A percentile compares a stretch with the other conserved stretches of the same genome.
phyloP scores from a whole-genome alignment of 2,113 vertebrate species.

The Dicaeum eximium region DNA sequence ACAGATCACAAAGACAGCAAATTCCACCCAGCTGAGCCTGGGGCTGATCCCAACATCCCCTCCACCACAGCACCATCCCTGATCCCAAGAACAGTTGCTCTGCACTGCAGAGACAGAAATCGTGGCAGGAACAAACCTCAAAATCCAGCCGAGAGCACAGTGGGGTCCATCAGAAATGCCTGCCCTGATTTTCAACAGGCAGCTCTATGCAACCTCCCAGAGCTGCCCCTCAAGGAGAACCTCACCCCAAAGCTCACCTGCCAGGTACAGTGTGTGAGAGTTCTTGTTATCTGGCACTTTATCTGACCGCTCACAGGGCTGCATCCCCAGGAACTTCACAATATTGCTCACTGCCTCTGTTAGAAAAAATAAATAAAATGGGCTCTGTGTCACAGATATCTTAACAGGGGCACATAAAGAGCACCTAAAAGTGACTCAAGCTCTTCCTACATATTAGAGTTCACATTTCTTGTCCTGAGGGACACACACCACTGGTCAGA shows the following conservation, averaged over 20 bases:
- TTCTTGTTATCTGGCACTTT: conserved; percentile 83
- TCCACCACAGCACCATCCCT: background rate
- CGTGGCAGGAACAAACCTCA: background rate
- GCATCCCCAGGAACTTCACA: conserved; percentile 81
- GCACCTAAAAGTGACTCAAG: background rate
- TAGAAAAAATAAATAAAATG: background rate
- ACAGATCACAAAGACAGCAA: background rate
- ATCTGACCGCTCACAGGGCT: conserved; percentile 82
- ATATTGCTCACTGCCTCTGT: conserved; percentile 82
- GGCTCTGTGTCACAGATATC: background rate
- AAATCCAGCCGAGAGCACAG: accelerated
- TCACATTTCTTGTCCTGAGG: background rate
- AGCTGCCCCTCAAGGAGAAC: background rate
- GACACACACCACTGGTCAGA: background rate
- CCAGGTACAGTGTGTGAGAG: conserved; percentile 76
- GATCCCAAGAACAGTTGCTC: background rate
- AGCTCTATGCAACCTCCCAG: background rate
- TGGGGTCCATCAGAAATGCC: background rate
- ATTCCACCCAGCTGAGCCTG: background rate
- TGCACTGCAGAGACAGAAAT: background rate
- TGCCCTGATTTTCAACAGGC: background rate
- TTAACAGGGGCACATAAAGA: background rate
- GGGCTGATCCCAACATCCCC: background rate
- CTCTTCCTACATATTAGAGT: background rate
- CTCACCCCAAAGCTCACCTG: conserved; percentile 65